A percentile compares a stretch with the other conserved stretches of the same genome.
Conservation (phyloP, 2,797 vertebrate species). For the Sebastes kiyomatsui region DNA sequence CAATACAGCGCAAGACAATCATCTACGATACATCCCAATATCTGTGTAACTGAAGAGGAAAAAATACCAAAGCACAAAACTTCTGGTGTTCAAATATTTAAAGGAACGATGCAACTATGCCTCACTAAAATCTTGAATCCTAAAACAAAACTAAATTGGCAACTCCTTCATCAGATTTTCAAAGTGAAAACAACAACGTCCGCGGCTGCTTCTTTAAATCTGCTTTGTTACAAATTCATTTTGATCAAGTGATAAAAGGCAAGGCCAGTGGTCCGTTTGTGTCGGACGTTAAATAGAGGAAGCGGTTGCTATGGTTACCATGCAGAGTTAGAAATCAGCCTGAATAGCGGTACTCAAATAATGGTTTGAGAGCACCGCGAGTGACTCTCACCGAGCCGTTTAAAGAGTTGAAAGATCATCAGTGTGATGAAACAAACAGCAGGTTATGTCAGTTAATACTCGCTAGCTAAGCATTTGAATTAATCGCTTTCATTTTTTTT, state of each 20-base stretch:
- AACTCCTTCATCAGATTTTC: not conserved
- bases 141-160: not conserved
- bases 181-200: not conserved
- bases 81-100: not conserved
- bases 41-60: not conserved
- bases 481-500: not conserved
- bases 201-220: not conserved
- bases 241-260: not conserved
- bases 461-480: not conserved
- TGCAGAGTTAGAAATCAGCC: not conserved
- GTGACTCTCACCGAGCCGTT: not conserved
- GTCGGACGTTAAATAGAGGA: not conserved
- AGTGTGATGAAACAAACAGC: too few species aligned
- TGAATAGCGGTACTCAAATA: not conserved
- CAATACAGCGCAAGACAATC: not conserved
- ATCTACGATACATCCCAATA: not conserved
- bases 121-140: not conserved
- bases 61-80: not conserved
- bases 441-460: not conserved
- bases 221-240: not conserved
- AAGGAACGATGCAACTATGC: not conserved
- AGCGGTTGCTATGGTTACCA: not conserved
- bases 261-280: not conserved
- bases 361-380: not conserved
- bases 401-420: not conserved